Conservation (phyloP, 2,113 vertebrate species). For the Oreochromis aureus region DNA sequence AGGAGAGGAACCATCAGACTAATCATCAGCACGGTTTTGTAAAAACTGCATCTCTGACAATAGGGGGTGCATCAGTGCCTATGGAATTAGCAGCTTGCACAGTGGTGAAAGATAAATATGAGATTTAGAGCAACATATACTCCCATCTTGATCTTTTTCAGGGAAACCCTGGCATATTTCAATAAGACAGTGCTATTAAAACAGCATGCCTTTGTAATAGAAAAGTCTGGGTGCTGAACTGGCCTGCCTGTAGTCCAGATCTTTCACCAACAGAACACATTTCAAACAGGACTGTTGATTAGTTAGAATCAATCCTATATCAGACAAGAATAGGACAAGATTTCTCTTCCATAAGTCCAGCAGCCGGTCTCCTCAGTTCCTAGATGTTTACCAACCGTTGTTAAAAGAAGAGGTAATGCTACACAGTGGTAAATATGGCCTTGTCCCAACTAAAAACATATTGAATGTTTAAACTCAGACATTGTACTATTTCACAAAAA, state of each 20-base stretch:
- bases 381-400: neutral
- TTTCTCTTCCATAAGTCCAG: neutral
- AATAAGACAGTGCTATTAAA: neutral
- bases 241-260: neutral
- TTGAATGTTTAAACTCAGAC: neutral
- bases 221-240: neutral
- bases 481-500: neutral
- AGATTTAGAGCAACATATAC: neutral
- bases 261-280: neutral
- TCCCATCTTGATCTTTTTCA: neutral
- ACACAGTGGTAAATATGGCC: neutral
- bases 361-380: neutral
- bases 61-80: neutral
- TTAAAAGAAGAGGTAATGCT: neutral
- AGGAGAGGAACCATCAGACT: neutral
- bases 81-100: neutral
- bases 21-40: neutral
- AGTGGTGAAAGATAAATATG: neutral
- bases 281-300: neutral
- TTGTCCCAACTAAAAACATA: neutral
- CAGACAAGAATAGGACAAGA: neutral
- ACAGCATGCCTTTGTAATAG: neutral
- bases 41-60: neutral
- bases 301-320: neutral
- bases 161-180: neutral